phyloP scores from a whole-genome alignment of 37 sponge, comb jelly and placozoan genomes.

The Spongilla lacustris region DNA sequence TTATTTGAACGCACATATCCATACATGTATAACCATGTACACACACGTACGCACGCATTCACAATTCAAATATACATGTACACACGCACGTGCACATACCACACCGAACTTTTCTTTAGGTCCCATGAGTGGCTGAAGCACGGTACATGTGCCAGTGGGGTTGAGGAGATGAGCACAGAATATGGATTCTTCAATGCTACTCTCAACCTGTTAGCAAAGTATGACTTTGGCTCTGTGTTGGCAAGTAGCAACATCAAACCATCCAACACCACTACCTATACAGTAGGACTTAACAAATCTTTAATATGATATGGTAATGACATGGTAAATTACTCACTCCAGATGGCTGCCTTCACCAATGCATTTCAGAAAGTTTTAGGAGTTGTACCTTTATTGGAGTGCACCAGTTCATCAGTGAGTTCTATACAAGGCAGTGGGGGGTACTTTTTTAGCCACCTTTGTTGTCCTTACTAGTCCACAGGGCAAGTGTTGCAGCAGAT shows the following conservation, averaged over 20 bases:
- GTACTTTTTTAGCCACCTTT: too few relatives aligned
- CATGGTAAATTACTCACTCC: neutral
- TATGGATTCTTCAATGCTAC: constrained; percentile 43
- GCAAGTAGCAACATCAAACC: constrained; percentile 9
- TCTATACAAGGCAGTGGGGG: neutral
- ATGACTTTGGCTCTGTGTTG: constrained; percentile 24
- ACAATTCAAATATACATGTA: too few relatives aligned
- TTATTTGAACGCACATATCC: neutral
- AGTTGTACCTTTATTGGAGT: constrained; percentile 27
- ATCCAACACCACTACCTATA: constrained; percentile 4
- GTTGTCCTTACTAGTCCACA: neutral
- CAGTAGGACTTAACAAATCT: neutral
- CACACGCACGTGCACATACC: neutral
- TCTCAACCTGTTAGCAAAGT: constrained; percentile 39
- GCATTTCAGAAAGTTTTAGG: constrained; percentile 7
- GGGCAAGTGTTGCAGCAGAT: constrained; percentile 49
- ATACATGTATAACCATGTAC: too few relatives aligned
- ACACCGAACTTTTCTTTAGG: constrained; percentile 16
- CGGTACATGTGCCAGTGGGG: constrained; percentile 44
- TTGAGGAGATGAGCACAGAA: constrained; percentile 9
- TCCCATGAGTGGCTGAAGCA: constrained; percentile 65
- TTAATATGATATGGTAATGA: neutral
- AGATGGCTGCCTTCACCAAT: constrained; percentile 12
- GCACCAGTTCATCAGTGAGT: constrained; percentile 36
- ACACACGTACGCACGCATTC: too few relatives aligned